These are phyloP conservation scores for Gopherus flavomarginatus DNA, from an alignment of 2,113 vertebrate genomes.

Conservation along the genomic window DNA sequence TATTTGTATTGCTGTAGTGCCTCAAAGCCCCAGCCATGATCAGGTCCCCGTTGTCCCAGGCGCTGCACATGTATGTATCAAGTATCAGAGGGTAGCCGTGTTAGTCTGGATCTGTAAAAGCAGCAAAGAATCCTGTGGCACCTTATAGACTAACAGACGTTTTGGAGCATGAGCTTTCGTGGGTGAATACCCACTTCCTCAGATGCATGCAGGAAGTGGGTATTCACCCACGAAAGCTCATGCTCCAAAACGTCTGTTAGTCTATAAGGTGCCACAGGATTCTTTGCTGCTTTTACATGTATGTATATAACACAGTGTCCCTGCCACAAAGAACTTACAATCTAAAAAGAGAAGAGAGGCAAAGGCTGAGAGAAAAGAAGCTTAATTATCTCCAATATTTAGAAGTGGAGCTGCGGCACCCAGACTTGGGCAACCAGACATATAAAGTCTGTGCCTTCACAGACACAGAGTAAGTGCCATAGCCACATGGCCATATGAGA, in stretches of 20 bases:
- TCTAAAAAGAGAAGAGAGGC: not conserved
- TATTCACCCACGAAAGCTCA: too few species aligned
- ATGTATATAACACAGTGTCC: not conserved
- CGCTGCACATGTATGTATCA: not conserved
- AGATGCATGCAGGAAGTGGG: too few species aligned
- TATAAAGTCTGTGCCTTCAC: not conserved
- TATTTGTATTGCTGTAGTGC: not conserved
- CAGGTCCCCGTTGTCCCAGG: rapidly evolving
- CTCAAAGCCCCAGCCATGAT: not conserved
- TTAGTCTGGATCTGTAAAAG: too few species aligned
- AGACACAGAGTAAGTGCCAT: not conserved
- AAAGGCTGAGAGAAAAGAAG: not conserved
- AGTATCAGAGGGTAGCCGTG: too few species aligned
- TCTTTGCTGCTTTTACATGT: too few species aligned
- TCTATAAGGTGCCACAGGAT: too few species aligned
- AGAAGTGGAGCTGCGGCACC: not conserved
- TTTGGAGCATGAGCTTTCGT: too few species aligned
- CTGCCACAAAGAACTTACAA: not conserved
- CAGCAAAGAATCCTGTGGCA: too few species aligned
- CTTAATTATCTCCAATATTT: rapidly evolving
- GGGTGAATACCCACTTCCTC: too few species aligned
- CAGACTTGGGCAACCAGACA: not conserved
- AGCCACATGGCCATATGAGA: not conserved
- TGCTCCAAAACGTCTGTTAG: too few species aligned
- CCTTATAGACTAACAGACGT: too few species aligned